Conservation (phyloP, 30 jellyfish, hydroid and myxozoan species). For the Hydractinia symbiolongicarpus region DNA sequence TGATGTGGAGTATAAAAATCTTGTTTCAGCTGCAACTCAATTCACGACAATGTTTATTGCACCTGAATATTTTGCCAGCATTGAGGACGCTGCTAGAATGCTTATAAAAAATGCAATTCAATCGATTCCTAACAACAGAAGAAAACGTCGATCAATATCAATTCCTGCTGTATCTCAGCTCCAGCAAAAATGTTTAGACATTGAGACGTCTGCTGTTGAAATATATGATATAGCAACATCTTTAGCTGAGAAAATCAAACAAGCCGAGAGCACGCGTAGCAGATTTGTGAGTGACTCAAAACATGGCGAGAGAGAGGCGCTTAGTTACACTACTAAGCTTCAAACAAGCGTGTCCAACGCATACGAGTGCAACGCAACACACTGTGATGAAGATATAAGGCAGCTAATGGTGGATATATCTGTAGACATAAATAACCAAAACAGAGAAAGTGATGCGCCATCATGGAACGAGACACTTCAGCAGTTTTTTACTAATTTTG, state of each 20-base stretch:
- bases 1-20: slow-evolving; percentile 16
- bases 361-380: not conserved
- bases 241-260: not conserved
- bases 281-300: slow-evolving; percentile 11
- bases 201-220: slow-evolving; percentile 14
- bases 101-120: not conserved
- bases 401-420: slow-evolving; percentile 27
- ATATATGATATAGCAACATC: slow-evolving; percentile 15
- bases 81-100: slow-evolving; percentile 26
- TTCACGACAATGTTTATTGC: slow-evolving; percentile 19
- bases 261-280: not conserved
- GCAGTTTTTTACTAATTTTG: slow-evolving; percentile 18
- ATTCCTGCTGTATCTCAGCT: slow-evolving; percentile 8
- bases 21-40: slow-evolving; percentile 3
- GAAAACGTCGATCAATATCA: slow-evolving; percentile 32
- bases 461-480: slow-evolving; percentile 39
- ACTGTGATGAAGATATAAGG: not conserved
- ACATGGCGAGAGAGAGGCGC: not conserved
- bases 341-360: not conserved
- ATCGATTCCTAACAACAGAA: slow-evolving; percentile 10
- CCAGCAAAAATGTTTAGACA: slow-evolving; percentile 6
- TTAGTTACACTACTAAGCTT: not conserved
- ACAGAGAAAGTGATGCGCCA: not conserved
- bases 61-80: slow-evolving; percentile 19
- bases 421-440: slow-evolving; percentile 1